Evolutionary conservation across 1,140 invertebrate genomes (phyloP).

Genomic region (Samia ricini): DNA sequence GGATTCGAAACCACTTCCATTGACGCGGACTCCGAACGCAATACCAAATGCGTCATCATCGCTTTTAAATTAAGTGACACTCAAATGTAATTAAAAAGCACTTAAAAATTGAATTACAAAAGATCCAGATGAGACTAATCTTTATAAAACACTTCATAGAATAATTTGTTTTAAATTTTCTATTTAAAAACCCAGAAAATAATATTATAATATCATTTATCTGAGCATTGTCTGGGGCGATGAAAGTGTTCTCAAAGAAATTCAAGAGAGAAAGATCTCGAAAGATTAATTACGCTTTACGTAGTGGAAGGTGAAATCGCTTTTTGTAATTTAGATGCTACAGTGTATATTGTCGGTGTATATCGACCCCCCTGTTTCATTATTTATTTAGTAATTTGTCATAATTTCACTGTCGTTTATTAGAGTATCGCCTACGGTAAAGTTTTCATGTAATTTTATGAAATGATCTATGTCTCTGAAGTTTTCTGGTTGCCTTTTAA

Average conservation of each 20-base stretch:
- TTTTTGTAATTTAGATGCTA: not conserved
- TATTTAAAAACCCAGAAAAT: not conserved
- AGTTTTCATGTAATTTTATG: not conserved
- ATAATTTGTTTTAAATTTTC: not conserved
- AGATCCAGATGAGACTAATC: not conserved
- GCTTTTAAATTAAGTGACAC: too few species aligned
- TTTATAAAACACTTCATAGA: not conserved
- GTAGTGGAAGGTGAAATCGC: conserved; percentile 1
- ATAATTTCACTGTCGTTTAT: conserved; percentile 10
- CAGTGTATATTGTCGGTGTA: not conserved
- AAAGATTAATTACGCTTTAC: conserved; percentile 8
- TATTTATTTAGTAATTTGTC: conserved; percentile 14
- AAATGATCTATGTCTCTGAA: not conserved
- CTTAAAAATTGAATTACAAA: not conserved
- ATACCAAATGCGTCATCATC: too few species aligned
- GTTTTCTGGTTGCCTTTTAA: not conserved
- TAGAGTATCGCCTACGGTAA: not conserved
- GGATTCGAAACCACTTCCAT: too few species aligned
- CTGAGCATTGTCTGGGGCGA: not conserved
- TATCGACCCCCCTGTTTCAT: conserved; percentile 3
- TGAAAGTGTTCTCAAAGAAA: not conserved
- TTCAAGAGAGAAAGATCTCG: not conserved
- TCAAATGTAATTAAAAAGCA: too few species aligned
- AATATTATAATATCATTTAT: not conserved
- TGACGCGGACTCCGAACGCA: too few species aligned